Evolutionary conservation across 2,113 vertebrate species (phyloP).

Genomic region (Macheiramphus alcinus): DNA sequence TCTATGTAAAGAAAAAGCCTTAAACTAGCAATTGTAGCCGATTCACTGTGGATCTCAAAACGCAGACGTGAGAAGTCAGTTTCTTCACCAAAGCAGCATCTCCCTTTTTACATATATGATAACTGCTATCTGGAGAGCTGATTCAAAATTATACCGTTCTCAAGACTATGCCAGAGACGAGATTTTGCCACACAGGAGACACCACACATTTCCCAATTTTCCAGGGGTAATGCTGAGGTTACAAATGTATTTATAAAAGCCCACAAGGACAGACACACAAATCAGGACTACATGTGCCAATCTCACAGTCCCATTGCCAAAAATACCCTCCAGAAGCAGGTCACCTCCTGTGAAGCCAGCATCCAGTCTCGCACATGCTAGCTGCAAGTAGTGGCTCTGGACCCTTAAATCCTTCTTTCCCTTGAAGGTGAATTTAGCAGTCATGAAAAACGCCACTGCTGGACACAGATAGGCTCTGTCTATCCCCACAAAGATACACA

Average conservation of each 20-base stretch:
- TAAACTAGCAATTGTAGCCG: not conserved
- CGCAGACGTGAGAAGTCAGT: fast-evolving
- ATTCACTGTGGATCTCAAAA: not conserved
- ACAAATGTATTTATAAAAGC: not conserved
- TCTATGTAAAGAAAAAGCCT: not conserved
- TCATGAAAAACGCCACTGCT: not conserved
- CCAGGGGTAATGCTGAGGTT: not conserved
- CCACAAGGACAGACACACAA: not conserved
- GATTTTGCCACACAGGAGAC: not conserved
- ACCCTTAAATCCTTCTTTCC: not conserved
- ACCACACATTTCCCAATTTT: not conserved
- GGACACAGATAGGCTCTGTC: not conserved
- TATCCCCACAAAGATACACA: not conserved
- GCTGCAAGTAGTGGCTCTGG: not conserved
- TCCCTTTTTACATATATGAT: not conserved
- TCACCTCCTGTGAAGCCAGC: not conserved
- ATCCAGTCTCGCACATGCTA: not conserved
- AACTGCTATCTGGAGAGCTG: not conserved
- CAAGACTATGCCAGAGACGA: not conserved
- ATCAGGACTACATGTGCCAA: not conserved
- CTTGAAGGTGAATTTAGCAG: not conserved
- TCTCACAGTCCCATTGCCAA: not conserved
- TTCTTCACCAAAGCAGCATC: not conserved
- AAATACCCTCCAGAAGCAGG: not conserved
- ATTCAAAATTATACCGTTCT: not conserved